phyloP scores from a whole-genome alignment of 1,140 invertebrate species.

The Drosophila nannoptera region DNA sequence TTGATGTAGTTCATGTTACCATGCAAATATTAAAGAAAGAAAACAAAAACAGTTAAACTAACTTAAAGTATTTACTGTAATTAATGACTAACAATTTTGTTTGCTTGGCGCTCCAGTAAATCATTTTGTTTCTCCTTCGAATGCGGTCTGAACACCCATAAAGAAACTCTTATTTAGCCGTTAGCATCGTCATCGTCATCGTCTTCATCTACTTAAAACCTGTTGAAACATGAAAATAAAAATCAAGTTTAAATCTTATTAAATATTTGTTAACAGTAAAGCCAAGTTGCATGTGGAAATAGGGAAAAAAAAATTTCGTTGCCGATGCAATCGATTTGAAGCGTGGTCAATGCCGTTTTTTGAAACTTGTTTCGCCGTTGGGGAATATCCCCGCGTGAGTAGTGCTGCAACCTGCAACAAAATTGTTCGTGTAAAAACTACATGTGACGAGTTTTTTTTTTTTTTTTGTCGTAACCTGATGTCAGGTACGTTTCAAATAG shows the following conservation, averaged over 20 bases:
- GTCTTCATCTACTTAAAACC: background rate
- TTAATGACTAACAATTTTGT: no score
- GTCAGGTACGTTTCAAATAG: slow-evolving; percentile 54
- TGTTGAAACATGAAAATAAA: slow-evolving; percentile 33
- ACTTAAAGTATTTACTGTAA: no score
- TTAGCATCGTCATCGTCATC: background rate
- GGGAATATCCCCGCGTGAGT: slow-evolving; percentile 34
- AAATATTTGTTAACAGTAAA: slow-evolving; percentile 65
- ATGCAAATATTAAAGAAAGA: no score
- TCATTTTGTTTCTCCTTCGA: no score
- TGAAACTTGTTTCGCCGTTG: slow-evolving; percentile 30
- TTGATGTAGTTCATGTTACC: no score
- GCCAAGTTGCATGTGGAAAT: slow-evolving; percentile 55
- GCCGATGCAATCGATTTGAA: slow-evolving; percentile 28
- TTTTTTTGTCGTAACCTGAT: slow-evolving; percentile 35
- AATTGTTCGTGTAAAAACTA: slow-evolving; percentile 37
- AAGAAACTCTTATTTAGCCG: no score
- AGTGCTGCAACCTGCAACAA: slow-evolving; percentile 25
- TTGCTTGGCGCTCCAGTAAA: no score
- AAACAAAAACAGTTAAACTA: no score
- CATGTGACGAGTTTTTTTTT: slow-evolving; percentile 27
- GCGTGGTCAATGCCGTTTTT: slow-evolving; percentile 22
- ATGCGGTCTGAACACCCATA: no score
- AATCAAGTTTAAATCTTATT: slow-evolving; percentile 61
- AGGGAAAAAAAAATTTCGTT: slow-evolving; percentile 55